Base-by-base conservation (phyloP, 1,140 invertebrate species). In the Solen grandis region DNA sequence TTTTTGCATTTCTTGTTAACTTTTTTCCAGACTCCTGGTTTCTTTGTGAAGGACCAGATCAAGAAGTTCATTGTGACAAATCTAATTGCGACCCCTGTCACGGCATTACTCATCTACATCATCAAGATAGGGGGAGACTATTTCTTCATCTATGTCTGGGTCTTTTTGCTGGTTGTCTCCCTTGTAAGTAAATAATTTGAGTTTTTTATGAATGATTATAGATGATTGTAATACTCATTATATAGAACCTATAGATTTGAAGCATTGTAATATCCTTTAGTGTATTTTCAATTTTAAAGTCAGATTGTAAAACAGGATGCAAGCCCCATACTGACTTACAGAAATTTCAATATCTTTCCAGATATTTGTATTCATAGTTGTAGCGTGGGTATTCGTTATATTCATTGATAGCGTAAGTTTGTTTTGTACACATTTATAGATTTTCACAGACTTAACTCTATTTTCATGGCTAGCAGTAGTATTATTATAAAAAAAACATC, bases 71-170 rank as follows among this genome's bases (percentile, higher is more conserved):
- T 96, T 19, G 94, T 99, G 0, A 94, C 93, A 16, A 94, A 97
- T 89, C 90, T 95, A 0, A 94, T 99, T 0, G 94, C 94, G 27
- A 88, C 96, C 54, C 97, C 97, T 63, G 94, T 99, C 36, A 93
- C 96, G 2, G 95, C 96, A 57, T 94, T 94, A 10, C 93, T 97
- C 0, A 95, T 99, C 69, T 97, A 95, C 90, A 99, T 99, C 83
- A 95, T 99, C 14, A 95, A 97, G 92, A 94, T 90, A 62, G 94
- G 93, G 31, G 94, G 94, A 22, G 95, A 96, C 69, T 98, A 96
- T 92, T 99, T 99, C 93, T 99, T 98, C 90, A 93, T 99, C 41
- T 99, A 97, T 94, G 91, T 99, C 14, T 99, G 98, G 98, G 84
- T 96, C 0, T 99, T 99, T 89, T 94, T 95, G 5, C 95, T 97